Evolutionary conservation across 2,888 invertebrate genomes (phyloP).

Genomic region (Cheilosia vulpina): DNA sequence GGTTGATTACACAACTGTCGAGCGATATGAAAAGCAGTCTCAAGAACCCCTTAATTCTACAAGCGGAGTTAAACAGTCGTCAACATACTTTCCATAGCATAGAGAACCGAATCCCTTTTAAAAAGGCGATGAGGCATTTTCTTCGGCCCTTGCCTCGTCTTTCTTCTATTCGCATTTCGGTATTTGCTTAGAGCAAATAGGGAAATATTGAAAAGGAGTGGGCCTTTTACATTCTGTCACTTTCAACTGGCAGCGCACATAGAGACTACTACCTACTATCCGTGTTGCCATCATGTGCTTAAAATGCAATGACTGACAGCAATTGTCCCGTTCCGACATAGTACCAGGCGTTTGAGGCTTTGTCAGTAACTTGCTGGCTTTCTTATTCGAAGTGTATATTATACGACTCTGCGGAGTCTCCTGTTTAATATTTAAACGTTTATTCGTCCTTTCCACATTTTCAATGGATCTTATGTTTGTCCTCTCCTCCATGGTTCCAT

Average conservation of each 20-base stretch:
- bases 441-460: constrained; percentile 64
- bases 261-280: constrained; percentile 48
- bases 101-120: constrained; percentile 47
- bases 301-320: constrained; percentile 72
- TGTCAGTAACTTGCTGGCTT: constrained; percentile 1
- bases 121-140: constrained; percentile 51
- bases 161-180: constrained; percentile 9
- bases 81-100: constrained; percentile 49
- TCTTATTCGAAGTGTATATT: constrained; percentile 56
- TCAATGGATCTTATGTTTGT: constrained; percentile 68
- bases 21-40: constrained; percentile 61
- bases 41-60: constrained; percentile 66
- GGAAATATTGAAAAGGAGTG: constrained; percentile 52
- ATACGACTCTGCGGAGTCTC: constrained; percentile 64
- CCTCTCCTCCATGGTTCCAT: constrained; percentile 26
- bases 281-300: constrained; percentile 71
- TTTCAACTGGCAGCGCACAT: constrained; percentile 44
- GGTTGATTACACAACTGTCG: constrained; percentile 58
- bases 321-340: constrained; percentile 30
- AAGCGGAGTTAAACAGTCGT: constrained; percentile 62
- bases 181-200: constrained; percentile 67
- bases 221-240: constrained; percentile 65
- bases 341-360: not conserved
- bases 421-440: constrained; percentile 74
- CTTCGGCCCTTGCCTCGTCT: not conserved